These are phyloP conservation scores for Acrobasis repandana DNA, from an alignment of 2,888 invertebrate genomes.

Conservation along the genomic window DNA sequence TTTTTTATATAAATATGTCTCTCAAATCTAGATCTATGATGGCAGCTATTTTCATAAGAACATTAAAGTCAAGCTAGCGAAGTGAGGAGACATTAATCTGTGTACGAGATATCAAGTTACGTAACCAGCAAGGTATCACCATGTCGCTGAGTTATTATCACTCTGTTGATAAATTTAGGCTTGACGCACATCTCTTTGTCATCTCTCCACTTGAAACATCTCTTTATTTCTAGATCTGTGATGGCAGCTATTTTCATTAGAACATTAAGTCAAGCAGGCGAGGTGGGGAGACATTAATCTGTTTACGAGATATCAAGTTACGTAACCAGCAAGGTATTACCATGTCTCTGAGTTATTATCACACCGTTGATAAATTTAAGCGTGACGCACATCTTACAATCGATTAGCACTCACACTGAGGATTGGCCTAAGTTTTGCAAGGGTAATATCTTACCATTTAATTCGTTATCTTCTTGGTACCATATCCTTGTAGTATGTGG, in stretches of 20 bases:
- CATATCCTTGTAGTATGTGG: too few relatives aligned
- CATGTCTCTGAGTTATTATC: slow-evolving; percentile 43
- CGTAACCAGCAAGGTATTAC: slow-evolving; percentile 49
- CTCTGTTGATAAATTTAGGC: slow-evolving; percentile 5
- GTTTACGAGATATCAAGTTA: slow-evolving; percentile 68
- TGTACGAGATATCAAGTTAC: slow-evolving; percentile 67
- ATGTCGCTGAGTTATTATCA: slow-evolving; percentile 42
- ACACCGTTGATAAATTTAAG: slow-evolving; percentile 9
- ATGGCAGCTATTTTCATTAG: slow-evolving; percentile 60
- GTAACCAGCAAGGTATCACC: slow-evolving; percentile 48
- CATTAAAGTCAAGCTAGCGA: slow-evolving; percentile 61
- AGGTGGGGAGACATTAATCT: slow-evolving; percentile 60
- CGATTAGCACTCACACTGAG: background rate
- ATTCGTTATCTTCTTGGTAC: too few relatives aligned
- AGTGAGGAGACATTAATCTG: slow-evolving; percentile 62
- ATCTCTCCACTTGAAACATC: background rate
- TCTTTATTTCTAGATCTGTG: slow-evolving; percentile 1
- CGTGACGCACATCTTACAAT: background rate
- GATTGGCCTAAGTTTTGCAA: background rate
- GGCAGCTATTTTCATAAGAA: slow-evolving; percentile 62
- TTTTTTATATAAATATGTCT: too few relatives aligned
- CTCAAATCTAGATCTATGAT: slow-evolving; percentile 22
- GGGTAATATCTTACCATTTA: too few relatives aligned
- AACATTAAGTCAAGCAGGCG: slow-evolving; percentile 61
- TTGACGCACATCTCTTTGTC: background rate